Evolutionary conservation across 2,888 invertebrate genomes (phyloP).

Genomic region (Caenorhabditis sinica): DNA sequence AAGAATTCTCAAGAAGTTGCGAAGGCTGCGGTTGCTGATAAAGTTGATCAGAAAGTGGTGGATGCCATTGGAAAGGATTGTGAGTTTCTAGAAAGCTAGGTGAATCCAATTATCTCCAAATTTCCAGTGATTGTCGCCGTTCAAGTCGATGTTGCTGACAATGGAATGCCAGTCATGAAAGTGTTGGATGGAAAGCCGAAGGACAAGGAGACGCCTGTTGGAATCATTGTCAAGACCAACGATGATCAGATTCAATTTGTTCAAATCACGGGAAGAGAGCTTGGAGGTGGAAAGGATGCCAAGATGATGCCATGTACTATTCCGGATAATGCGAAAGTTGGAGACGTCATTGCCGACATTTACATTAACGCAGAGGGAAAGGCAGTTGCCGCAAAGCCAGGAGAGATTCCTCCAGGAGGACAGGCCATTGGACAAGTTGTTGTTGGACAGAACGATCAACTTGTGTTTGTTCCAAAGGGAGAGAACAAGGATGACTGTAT

Average conservation of each 20-base stretch:
- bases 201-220: constrained; percentile 56
- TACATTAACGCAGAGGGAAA: constrained; percentile 48
- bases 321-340: constrained; percentile 56
- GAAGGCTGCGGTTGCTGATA: constrained; percentile 44
- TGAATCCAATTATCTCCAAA: background rate
- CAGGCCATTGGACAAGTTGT: constrained; percentile 49
- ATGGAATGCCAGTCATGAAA: constrained; percentile 65
- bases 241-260: constrained; percentile 55
- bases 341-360: constrained; percentile 57
- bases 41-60: constrained; percentile 46
- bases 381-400: constrained; percentile 53
- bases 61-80: constrained; percentile 47
- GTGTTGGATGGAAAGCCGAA: constrained; percentile 53
- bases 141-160: constrained; percentile 57
- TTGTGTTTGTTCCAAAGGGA: constrained; percentile 62
- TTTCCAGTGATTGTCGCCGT: constrained; percentile 56
- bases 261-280: constrained; percentile 58
- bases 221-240: constrained; percentile 44
- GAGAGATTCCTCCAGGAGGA: constrained; percentile 48
- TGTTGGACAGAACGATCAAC: constrained; percentile 56
- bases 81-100: constrained; percentile 8
- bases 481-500: constrained; percentile 41
- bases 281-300: constrained; percentile 60
- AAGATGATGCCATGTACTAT: constrained; percentile 55
- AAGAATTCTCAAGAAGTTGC: constrained; percentile 45